Evolutionary conservation across 2,113 vertebrate genomes (phyloP).

Genomic region (Stigmatopora nigra): DNA sequence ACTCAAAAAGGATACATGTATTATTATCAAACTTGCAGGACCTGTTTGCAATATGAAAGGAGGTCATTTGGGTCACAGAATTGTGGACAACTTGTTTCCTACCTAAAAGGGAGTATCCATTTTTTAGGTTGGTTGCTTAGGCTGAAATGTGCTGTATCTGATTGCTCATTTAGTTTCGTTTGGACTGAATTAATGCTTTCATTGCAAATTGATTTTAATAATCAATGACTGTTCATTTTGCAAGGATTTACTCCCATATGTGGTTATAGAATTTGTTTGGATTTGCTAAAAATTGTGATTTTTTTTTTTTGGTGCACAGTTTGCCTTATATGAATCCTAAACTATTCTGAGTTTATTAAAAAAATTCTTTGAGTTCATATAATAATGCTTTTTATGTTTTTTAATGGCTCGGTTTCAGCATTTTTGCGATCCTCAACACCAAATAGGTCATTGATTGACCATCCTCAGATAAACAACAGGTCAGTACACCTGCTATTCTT

Average conservation of each 20-base stretch:
- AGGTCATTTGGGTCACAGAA: too few species aligned
- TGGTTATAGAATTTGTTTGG: not conserved
- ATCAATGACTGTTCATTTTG: constrained; percentile 1
- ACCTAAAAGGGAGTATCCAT: not conserved
- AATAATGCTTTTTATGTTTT: not conserved
- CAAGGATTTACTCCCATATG: not conserved
- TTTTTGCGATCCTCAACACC: constrained; percentile 11
- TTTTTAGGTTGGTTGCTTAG: too few species aligned
- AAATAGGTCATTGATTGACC: constrained; percentile 38
- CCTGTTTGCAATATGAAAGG: too few species aligned
- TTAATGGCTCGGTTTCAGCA: constrained; percentile 17
- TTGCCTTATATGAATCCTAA: not conserved
- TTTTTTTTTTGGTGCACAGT: not conserved
- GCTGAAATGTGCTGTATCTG: too few species aligned
- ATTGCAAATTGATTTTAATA: not conserved
- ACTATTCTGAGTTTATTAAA: not conserved
- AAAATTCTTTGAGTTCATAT: not conserved
- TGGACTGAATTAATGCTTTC: not conserved
- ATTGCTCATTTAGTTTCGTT: not conserved
- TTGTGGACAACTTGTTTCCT: not conserved
- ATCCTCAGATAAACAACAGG: constrained; percentile 57
- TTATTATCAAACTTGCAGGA: too few species aligned
- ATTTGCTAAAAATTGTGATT: too few species aligned
- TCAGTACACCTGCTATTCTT: constrained; percentile 55
- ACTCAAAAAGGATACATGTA: not conserved